Percentiles rank a stretch among this genome's conserved stretches.
Conservation (phyloP, 1,140 invertebrate genomes). For the Mesaphorura yosii region DNA sequence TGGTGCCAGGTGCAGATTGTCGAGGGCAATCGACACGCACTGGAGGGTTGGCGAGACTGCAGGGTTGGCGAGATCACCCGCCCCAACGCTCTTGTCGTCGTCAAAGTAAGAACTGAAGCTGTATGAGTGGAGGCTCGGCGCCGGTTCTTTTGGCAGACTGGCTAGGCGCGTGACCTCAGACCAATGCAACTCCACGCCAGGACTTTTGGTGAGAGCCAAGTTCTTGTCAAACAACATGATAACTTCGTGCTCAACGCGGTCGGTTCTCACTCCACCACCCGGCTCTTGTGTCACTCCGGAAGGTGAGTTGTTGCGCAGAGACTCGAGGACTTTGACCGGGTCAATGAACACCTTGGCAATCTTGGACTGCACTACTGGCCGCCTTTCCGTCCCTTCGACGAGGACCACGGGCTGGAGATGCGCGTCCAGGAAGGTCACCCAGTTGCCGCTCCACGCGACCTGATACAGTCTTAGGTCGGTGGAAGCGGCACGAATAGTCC, state of each 20-base stretch:
- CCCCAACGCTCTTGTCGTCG: neutral
- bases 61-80: too few relatives aligned
- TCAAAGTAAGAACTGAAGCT: neutral
- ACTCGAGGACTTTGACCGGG: too few relatives aligned
- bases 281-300: neutral
- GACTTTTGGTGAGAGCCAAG: neutral
- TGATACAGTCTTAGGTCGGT: too few relatives aligned
- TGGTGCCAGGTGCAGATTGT: too few relatives aligned
- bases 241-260: too few relatives aligned
- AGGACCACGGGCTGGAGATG: constrained; percentile 75
- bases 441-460: constrained; percentile 72
- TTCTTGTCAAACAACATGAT: too few relatives aligned
- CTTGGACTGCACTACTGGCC: too few relatives aligned
- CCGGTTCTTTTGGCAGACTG: neutral
- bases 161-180: neutral
- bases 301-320: neutral
- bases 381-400: too few relatives aligned
- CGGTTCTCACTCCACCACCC: too few relatives aligned
- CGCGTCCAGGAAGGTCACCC: constrained; percentile 87
- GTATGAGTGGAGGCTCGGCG: neutral
- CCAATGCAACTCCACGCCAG: neutral
- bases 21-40: too few relatives aligned
- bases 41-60: too few relatives aligned
- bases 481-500: constrained; percentile 50
- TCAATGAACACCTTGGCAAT: too few relatives aligned